Conservation (phyloP, 2,888 invertebrate species). For the Creontiades dilutus region DNA sequence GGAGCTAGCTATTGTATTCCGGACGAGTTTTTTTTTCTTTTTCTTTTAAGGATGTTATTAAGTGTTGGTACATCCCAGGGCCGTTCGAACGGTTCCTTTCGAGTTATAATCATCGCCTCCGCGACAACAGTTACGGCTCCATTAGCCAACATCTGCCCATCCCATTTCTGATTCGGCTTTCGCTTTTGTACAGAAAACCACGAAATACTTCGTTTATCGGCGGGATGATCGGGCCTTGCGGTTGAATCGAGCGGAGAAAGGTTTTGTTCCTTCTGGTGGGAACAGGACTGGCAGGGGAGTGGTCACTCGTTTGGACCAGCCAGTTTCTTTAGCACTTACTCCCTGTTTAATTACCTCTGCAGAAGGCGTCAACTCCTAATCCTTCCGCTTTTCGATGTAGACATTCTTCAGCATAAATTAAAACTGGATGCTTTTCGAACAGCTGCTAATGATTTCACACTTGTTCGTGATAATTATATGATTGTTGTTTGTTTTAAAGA, state of each 20-base stretch:
- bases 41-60: conserved; percentile 33
- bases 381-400: conserved; percentile 12
- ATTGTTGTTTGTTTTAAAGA: neutral
- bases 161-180: conserved; percentile 9
- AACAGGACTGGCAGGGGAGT: conserved; percentile 9
- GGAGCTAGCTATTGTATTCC: neutral
- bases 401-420: conserved; percentile 11
- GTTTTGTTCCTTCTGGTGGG: neutral
- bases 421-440: neutral
- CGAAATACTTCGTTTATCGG: neutral
- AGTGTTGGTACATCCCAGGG: conserved; percentile 23
- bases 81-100: neutral
- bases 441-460: conserved; percentile 3
- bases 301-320: conserved; percentile 23
- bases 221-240: neutral
- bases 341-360: conserved; percentile 11
- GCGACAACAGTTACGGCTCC: conserved; percentile 12
- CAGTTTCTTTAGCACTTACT: conserved; percentile 7
- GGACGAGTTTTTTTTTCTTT: neutral
- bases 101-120: conserved; percentile 20
- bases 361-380: conserved; percentile 6
- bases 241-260: conserved; percentile 13
- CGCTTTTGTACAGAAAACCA: conserved; percentile 12
- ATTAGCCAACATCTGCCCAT: conserved; percentile 18
- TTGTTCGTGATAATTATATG: neutral